Percentiles rank a stretch among this genome's conserved stretches.
Conservation (phyloP, 2,888 invertebrate species). For the Lypha dubia region DNA sequence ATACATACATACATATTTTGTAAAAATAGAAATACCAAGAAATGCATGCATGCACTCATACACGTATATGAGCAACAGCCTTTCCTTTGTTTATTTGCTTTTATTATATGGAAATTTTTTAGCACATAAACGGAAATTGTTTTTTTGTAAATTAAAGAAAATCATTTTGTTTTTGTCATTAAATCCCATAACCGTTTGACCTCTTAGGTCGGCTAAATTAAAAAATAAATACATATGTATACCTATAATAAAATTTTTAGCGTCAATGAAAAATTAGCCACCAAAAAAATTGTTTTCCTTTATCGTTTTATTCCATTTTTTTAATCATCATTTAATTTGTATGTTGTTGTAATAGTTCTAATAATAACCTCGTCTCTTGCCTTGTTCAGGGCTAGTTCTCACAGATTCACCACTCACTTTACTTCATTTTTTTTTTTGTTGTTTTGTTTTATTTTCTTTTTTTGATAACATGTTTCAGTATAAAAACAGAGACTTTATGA, state of each 20-base stretch:
- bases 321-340: background rate
- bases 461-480: slow-evolving; percentile 48
- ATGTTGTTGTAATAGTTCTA: slow-evolving; percentile 17
- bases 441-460: slow-evolving; percentile 3
- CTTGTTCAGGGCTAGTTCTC: slow-evolving; percentile 6
- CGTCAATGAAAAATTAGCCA: slow-evolving; percentile 67
- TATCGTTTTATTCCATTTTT: slow-evolving; percentile 1
- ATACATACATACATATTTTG: no score
- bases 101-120: no score
- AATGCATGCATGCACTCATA: no score
- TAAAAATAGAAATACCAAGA: no score
- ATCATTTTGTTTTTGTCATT: background rate
- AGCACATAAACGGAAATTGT: no score
- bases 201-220: background rate
- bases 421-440: slow-evolving; percentile 13
- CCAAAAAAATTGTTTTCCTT: slow-evolving; percentile 52
- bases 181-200: background rate
- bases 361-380: slow-evolving; percentile 21
- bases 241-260: slow-evolving; percentile 35
- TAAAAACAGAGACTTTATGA: slow-evolving; percentile 70
- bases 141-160: no score
- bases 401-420: slow-evolving; percentile 40
- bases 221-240: no score
- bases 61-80: no score
- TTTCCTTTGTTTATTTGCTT: no score